phyloP scores from a whole-genome alignment of 64 coral and sea anemone species.

The Pachyseris speciosa region DNA sequence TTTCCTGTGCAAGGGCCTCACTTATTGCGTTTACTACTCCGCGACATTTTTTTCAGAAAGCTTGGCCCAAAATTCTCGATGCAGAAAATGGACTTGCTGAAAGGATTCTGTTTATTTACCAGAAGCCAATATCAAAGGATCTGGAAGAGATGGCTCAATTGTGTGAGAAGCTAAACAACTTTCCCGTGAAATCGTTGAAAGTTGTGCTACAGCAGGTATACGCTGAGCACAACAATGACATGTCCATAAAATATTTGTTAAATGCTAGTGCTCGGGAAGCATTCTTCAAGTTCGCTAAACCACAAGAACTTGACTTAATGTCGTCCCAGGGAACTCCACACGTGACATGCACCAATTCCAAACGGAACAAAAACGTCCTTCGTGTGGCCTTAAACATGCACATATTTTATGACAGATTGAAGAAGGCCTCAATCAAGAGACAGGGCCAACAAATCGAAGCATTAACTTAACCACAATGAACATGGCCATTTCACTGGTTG shows the following conservation, averaged over 20 bases:
- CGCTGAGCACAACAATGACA: slow-evolving; percentile 60
- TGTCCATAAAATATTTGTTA: slow-evolving; percentile 31
- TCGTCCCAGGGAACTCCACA: neutral
- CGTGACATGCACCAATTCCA: slow-evolving; percentile 24
- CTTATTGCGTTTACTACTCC: slow-evolving; percentile 69
- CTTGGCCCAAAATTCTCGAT: slow-evolving; percentile 60
- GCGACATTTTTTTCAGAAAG: slow-evolving; percentile 60
- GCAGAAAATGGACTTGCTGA: slow-evolving; percentile 63
- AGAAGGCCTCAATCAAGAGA: slow-evolving; percentile 27
- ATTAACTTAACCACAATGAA: slow-evolving; percentile 56
- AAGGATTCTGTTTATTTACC: slow-evolving; percentile 52
- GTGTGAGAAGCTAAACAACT: slow-evolving; percentile 1
- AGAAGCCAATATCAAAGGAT: neutral
- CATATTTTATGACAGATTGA: slow-evolving; percentile 45
- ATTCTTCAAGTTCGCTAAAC: slow-evolving; percentile 80
- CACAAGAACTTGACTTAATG: slow-evolving; percentile 37
- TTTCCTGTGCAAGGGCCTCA: slow-evolving; percentile 59
- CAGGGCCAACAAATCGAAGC: neutral
- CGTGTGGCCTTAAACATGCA: slow-evolving; percentile 65
- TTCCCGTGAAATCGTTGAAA: slow-evolving; percentile 24
- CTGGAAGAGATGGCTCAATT: slow-evolving; percentile 61
- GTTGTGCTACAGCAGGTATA: slow-evolving; percentile 55
- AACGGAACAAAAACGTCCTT: slow-evolving; percentile 50
- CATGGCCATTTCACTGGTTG: slow-evolving; percentile 60
- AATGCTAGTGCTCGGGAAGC: slow-evolving; percentile 63